Evolutionary conservation across 2,797 vertebrate genomes (phyloP), one percentile per base, ranked within the genome.

Genomic region (Galago senegalensis): DNA sequence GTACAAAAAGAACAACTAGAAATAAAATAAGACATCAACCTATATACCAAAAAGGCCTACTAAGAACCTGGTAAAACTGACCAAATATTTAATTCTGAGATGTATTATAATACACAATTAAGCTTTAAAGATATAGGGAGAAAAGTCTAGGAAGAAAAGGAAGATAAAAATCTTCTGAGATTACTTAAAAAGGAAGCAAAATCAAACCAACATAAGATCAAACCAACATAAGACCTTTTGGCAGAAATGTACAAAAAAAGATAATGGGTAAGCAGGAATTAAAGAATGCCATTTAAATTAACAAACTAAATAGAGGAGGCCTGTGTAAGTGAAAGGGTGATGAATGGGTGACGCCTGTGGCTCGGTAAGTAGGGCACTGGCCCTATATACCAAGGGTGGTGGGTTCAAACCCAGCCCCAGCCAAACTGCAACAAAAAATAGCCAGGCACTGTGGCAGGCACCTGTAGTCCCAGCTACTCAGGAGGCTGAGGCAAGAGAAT

Each of bases 181-280:
- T 85, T 34, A 84, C 34, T 70, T 70, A 70, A 7, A 90, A 29
- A 86, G 56, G 10, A 80, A 86, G 70, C 17, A 73, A 91, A 91
- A 86, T 85, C 82, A 86, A 91, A 80, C 18, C 53, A 37, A 46
- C 14, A 80, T 86, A 34, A 91, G 82, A 63, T 85, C 82, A 86
- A 91, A 80, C 17, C 53, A 37, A 58, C 14, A 80, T 86, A 34
- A 91, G 82, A 63, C 65, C 56, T 65, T 43, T 86, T 31, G 53
- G 29, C 27, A 40, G 56, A 7, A 91, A 72, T 29, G 61, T 9
- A 91, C 17, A 56, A 86, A 63, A 46, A n/a, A 83, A 76, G 29
- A 18, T 18, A 67, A 65, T 25, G 49, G 40, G 53, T 53, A 34
- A n/a, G 9, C 14, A 80, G 75, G 65, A 93, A 93, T 80, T 53